Base-by-base conservation (phyloP, 2,113 vertebrate species). In the Barbus barbus region DNA sequence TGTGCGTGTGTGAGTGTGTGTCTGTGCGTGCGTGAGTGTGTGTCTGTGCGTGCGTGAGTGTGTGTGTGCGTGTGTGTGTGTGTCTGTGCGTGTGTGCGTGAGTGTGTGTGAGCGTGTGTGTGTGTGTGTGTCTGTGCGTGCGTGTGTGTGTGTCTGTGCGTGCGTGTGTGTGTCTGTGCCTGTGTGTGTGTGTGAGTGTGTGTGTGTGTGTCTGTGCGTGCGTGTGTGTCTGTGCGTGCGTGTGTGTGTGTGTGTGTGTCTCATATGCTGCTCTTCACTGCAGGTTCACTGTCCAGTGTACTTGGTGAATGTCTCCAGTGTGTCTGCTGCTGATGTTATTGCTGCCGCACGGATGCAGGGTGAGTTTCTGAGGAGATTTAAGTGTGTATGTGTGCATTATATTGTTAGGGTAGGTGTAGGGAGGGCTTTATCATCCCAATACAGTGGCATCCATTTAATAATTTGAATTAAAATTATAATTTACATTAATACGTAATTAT, bases 321-420 rank as follows among this genome's bases (percentile, higher is more conserved):
- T 97, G 93, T 95, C 96, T 0, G 97, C 97, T 0, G 97, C 97
- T 83, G 97, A 99, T 0, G 96, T 97, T 0, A 91, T 99, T 0
- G 97, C 97, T 0, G 89, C 96, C 0, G 96, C 97, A 83, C 98
- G 97, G 92, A 98, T 98, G 97, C 97, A 98, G 91, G 97, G 97
- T 97, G 88, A 92, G 92, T 61, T 71, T 60, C 3, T n/a, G 2
- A 20, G 14, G 1, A 48, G 38, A 46, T 46, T 3, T 46, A 46
- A 46, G 14, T 4, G 13, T 4, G 13, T 14, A 16, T 4, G 46
- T 16, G 3, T 18, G 5, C 5, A 6, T 18, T 51, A 51, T 14
- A 48, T 4, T 4, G 18, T 33, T 4, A 33, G 33, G 33, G 4
- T n/a, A 33, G 33, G 33, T 33, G 33, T 33, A 33, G 33, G 33